Evolutionary conservation across 2,888 invertebrate species (phyloP), one percentile per base, ranked within the genome.

Genomic region (Drosophila kambysellisi): DNA sequence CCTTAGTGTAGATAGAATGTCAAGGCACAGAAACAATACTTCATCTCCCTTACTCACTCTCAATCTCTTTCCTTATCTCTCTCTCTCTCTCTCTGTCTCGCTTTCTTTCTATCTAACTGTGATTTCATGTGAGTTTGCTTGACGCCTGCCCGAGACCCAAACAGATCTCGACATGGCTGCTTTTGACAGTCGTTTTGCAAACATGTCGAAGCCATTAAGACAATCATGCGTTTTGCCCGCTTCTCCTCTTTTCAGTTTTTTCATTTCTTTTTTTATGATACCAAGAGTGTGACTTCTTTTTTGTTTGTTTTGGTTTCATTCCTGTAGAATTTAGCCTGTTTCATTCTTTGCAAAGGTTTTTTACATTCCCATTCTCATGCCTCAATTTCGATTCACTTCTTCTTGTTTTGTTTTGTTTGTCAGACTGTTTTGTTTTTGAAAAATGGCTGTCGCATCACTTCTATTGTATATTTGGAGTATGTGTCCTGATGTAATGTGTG

Each of bases 101-200:
- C 53, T 32, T 35, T 39, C 11, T 32, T 20, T 15, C 56, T 57
- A n/a, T 61, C 62, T 33, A 51, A 59, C 70, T 76, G 70, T 76
- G 80, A 71, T 77, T 80, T 57, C 63, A 71, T 71, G 68, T 68
- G 79, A 68, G 67, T 30, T 32, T 54, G 70, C 39, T 70, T 65
- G 76, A 43, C 60, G 71, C 65, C 75, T 61, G 61, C 63, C 57
- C 57, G 51, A 53, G 64, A 41, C 51, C 57, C 57, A 57, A 57
- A 57, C 52, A 56, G 66, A 58, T 63, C 53, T 67, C 70, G 71
- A 75, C 73, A 64, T 54, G 71, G 46, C 87, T 87, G 87, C 84
- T 81, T 84, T 86, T 88, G 87, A 90, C 90, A 90, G 90, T 88
- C 88, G 88, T 88, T 88, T 90, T 90, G 90, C 89, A 90, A 88